Evolutionary conservation across 2,888 invertebrate genomes (phyloP), one percentile per base, ranked within the genome.

Genomic region (Patella depressa): DNA sequence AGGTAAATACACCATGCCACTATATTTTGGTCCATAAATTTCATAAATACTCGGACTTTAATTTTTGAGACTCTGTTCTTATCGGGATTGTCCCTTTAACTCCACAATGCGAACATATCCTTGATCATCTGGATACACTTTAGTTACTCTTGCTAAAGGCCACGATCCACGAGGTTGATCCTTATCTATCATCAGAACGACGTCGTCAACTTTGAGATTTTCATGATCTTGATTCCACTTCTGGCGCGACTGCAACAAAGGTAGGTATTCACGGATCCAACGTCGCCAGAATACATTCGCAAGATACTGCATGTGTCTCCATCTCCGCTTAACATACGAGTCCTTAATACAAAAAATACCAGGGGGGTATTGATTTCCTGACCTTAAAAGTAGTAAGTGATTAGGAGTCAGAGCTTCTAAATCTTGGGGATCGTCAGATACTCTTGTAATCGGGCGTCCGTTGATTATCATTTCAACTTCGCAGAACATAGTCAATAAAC

Each of bases 291-390:
- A 78, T 72, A 78, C 19, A 55, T 80, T 73, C 17, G 82, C 76
- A 19, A 81, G n/a, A 59, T 81, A 81, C 71, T 82, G 82, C 11
- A 81, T 69, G 72, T 81, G 82, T n/a, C 78, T 69, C 82, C 82
- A 82, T 70, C 76, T 74, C 2, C 83, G 70, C 29, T 71, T 59
- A 34, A 72, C 73, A 72, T 80, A 82, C n/a, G 45, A 71, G 72
- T 82, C 79, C 7, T 72, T 59, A 55, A 79, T 73, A n/a, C 53
- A 53, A 24, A 81, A 80, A 24, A 72, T 72, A 19, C 79, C 79
- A 15, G 82, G 80, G 53, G 79, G 80, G 17, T 73, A 54, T 14
- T n/a, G 19, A n/a, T 70, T n/a, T 11, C 73, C 75, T 11, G 69
- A 17, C 24, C 69, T 34, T 15, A 79, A 57, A 17, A 74, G 54